These are phyloP conservation scores for Rhabdomys pumilio DNA, from an alignment of 2,797 vertebrate genomes.

Conservation along the genomic window DNA sequence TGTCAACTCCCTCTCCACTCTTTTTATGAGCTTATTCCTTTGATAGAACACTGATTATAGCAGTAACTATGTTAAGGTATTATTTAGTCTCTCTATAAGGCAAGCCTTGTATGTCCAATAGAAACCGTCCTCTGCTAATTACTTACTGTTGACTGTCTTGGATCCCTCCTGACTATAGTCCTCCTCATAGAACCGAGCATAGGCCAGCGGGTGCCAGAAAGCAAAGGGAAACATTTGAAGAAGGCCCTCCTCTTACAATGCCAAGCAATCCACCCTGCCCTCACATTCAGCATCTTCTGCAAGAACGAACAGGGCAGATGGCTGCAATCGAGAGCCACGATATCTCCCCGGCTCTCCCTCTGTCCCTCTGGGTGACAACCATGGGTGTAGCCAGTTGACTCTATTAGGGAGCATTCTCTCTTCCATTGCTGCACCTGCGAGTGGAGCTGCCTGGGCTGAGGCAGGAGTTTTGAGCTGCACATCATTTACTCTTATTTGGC, in stretches of 20 bases:
- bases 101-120: background rate
- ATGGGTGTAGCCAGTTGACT: conserved; percentile 35
- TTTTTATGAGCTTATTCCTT: background rate
- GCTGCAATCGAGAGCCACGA: background rate
- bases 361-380: background rate
- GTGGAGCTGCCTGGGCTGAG: conserved; percentile 30
- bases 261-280: background rate
- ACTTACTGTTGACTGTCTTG: background rate
- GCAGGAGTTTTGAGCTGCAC: conserved; percentile 45
- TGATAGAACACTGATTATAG: background rate
- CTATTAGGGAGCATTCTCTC: conserved; percentile 17
- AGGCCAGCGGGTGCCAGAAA: background rate
- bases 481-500: conserved; percentile 78
- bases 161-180: background rate
- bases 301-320: background rate
- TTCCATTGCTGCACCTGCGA: conserved; percentile 8
- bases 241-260: background rate
- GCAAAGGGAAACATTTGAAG: background rate
- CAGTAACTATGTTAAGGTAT: background rate
- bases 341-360: background rate
- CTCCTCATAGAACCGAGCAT: background rate
- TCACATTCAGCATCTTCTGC: conserved; percentile 20
- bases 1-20: background rate
- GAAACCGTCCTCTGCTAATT: conserved; percentile 26
- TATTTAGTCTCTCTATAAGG: background rate